phyloP scores from a whole-genome alignment of 2,797 vertebrate genomes.

The Sebastes minor region DNA sequence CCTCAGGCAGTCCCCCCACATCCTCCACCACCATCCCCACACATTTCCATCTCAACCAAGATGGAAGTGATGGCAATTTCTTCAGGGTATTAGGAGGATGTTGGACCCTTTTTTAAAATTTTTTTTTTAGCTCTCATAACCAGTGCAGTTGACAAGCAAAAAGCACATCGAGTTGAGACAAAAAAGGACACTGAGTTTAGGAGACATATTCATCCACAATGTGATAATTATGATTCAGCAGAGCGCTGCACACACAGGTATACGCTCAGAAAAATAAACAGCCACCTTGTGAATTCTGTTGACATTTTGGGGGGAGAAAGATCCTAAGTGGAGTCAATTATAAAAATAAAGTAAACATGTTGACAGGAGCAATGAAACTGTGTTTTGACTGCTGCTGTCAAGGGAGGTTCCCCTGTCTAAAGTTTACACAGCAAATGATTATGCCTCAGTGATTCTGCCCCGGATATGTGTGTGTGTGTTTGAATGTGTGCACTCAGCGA shows the following conservation, averaged over 20 bases:
- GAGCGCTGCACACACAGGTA: conserved; percentile 42
- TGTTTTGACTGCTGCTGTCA: conserved; percentile 78
- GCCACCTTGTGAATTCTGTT: conserved; percentile 57
- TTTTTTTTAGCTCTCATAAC: conserved; percentile 24
- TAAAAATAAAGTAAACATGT: conserved; percentile 80
- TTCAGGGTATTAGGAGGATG: conserved; percentile 53
- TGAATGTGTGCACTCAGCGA: conserved; percentile 68
- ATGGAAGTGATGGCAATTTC: conserved; percentile 69
- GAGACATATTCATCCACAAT: conserved; percentile 28
- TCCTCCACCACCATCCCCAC: conserved; percentile 57
- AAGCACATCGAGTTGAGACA: conserved; percentile 21
- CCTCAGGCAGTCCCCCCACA: conserved; percentile 57
- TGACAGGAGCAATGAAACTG: conserved; percentile 73
- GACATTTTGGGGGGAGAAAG: conserved; percentile 64
- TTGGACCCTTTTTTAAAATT: conserved; percentile 25
- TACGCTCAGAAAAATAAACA: conserved; percentile 46
- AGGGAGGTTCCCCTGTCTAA: conserved; percentile 71
- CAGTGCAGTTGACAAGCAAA: conserved; percentile 34
- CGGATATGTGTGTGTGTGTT: conserved; percentile 46
- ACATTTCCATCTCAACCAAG: conserved; percentile 66
- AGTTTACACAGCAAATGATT: conserved; percentile 73
- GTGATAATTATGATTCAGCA: conserved; percentile 30
- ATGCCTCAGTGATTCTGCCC: conserved; percentile 66
- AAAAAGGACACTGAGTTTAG: background rate
- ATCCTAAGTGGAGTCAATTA: conserved; percentile 68